Base-by-base conservation (phyloP, 1,140 invertebrate genomes). In the Drosophila baimaii region DNA sequence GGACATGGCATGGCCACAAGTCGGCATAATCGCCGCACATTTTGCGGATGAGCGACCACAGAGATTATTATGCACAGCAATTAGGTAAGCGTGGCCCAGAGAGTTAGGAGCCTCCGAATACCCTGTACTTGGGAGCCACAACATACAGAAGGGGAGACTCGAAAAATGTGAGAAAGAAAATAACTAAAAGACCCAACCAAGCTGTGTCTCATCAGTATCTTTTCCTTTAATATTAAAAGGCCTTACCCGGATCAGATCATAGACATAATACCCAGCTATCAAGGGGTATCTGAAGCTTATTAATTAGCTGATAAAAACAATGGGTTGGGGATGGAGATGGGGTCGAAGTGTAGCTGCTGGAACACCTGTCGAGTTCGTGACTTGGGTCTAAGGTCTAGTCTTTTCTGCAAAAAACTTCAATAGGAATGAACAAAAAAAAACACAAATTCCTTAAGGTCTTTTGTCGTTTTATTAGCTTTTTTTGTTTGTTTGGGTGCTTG, bases 291-390 rank as follows among this genome's bases (percentile, higher is more conserved):
- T n/a, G 35, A 7, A 37, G 58, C 58, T 69, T 69, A 81, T 81
- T 81, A 81, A 81, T 81, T 81, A 81, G 66, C 55, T 57, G 27
- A 57, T 52, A 66, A 35, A 56, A 46, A 43, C 69, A 66, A 68
- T 62, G 44, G 41, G 23, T 23, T 15, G 12, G 12, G 8, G 13
- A n/a, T 31, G n/a, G 27, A 19, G 27, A 29, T 52, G n/a, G 47
- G 25, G 0, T n/a, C 23, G 7, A 37, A 58, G 29, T 44, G 23
- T 12, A 25, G 33, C 46, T 19, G 33, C 46, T 19, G 25, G 19
- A 44, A 17, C 62, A 65, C 62, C 59, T 57, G 59, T 51, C 12
- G n/a, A 25, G 12, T 3, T 64, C 62, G 62, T 64, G 62, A 64
- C 37, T 62, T 31, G 15, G 15, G 10, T 5, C n/a, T 13, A 12